A percentile compares a stretch with the other conserved stretches of the same genome.
phyloP scores from a whole-genome alignment of 2,797 vertebrate genomes.

The Heterohyrax brucei region DNA sequence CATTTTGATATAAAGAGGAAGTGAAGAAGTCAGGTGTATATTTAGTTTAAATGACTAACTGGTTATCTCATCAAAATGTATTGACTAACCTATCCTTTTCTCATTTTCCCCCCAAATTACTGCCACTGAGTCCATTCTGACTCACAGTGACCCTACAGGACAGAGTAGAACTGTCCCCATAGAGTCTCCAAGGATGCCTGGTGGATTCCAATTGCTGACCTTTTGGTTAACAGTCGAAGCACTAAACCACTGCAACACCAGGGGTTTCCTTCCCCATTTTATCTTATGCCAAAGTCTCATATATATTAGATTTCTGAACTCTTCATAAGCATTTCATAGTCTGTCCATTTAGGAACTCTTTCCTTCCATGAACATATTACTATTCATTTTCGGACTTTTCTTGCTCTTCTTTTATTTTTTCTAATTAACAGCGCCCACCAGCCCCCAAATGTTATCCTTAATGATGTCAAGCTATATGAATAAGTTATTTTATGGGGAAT shows the following conservation, averaged over 20 bases:
- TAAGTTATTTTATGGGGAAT: not conserved
- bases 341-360: not conserved
- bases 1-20: conserved; percentile 16
- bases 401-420: conserved; percentile 3
- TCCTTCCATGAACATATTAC: not conserved
- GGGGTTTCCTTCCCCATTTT: not conserved
- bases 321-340: not conserved
- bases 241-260: no score
- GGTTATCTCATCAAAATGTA: not conserved
- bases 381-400: conserved; percentile 7
- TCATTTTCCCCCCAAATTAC: not conserved
- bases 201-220: no score
- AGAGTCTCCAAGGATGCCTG: no score
- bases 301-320: not conserved
- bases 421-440: no score
- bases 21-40: conserved; percentile 11
- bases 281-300: not conserved
- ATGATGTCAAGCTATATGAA: not conserved
- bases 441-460: not conserved
- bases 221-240: no score
- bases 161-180: no score
- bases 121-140: no score
- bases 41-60: conserved; percentile 51
- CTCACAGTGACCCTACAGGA: no score
- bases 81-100: not conserved